phyloP scores from a whole-genome alignment of 2,113 vertebrate genomes.

The Python bivittatus region DNA sequence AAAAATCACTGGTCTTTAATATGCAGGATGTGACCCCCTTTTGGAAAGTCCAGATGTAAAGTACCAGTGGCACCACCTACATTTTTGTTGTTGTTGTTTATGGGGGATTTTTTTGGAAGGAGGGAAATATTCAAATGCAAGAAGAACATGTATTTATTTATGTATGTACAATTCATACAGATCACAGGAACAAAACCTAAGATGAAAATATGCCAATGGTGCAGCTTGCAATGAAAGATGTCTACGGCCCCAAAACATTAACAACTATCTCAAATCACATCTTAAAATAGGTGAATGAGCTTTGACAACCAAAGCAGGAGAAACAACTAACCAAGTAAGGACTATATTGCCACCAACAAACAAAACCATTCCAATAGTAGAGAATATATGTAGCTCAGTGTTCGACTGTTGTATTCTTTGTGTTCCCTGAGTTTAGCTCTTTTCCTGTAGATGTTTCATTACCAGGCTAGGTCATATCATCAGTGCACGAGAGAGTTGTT shows the following conservation, averaged over 20 bases:
- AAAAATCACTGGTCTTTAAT: neutral
- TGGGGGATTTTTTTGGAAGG: neutral
- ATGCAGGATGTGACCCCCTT: neutral
- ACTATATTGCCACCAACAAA: neutral
- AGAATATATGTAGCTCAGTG: neutral
- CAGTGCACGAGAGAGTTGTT: neutral
- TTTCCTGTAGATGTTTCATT: neutral
- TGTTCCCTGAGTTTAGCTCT: neutral
- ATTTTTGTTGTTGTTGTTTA: neutral
- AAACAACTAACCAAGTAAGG: neutral
- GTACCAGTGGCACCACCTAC: neutral
- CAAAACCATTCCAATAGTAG: neutral
- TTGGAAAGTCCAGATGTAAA: neutral
- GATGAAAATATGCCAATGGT: neutral
- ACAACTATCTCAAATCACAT: constrained; percentile 28
- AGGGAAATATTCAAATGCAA: neutral
- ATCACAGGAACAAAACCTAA: neutral
- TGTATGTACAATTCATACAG: neutral
- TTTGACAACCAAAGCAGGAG: constrained; percentile 18
- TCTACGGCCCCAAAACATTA: neutral
- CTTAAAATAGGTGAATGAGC: constrained; percentile 8
- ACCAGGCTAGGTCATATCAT: neutral
- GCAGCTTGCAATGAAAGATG: neutral
- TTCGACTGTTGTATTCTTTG: neutral
- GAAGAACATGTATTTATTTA: neutral